Percentiles rank a stretch among this genome's conserved stretches.
phyloP scores from a whole-genome alignment of 2,888 invertebrate species.

The Tuta absoluta region DNA sequence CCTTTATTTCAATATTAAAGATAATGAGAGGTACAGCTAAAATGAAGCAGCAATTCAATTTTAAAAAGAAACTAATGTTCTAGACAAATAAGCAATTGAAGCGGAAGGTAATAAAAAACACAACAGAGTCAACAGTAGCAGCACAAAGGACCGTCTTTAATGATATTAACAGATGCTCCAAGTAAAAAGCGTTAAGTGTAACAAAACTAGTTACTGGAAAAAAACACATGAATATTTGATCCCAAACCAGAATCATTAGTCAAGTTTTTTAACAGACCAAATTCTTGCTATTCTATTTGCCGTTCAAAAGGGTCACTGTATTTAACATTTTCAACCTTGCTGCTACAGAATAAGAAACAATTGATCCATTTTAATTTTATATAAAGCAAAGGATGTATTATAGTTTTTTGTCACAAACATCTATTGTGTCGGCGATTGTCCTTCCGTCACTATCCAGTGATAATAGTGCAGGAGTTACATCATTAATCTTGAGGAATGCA shows the following conservation, averaged over 20 bases:
- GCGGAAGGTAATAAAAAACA: constrained; percentile 33
- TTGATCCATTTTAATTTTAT: background rate
- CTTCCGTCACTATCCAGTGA: constrained; percentile 62
- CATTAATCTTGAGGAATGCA: constrained; percentile 75
- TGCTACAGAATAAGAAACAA: constrained; percentile 33
- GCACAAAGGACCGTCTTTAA: constrained; percentile 58
- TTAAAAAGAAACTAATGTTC: too few relatives aligned
- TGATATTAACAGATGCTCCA: constrained; percentile 73
- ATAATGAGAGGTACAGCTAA: too few relatives aligned
- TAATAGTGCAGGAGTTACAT: constrained; percentile 70
- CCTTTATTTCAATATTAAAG: too few relatives aligned
- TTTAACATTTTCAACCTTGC: constrained; percentile 44
- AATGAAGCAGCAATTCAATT: too few relatives aligned
- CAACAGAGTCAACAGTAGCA: constrained; percentile 36
- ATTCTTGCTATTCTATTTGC: constrained; percentile 32
- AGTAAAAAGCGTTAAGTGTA: constrained; percentile 76
- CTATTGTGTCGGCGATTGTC: constrained; percentile 66
- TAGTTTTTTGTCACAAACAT: constrained; percentile 58
- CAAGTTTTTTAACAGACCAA: constrained; percentile 63
- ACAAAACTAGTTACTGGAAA: constrained; percentile 69
- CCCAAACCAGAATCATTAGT: constrained; percentile 79
- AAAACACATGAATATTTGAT: constrained; percentile 78
- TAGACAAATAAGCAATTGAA: constrained; percentile 26
- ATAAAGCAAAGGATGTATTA: constrained; percentile 35
- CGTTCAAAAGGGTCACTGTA: constrained; percentile 11